Conservation (phyloP, 35 echinoderm and acorn worm genomes). For the Strongylocentrotus purpuratus region DNA sequence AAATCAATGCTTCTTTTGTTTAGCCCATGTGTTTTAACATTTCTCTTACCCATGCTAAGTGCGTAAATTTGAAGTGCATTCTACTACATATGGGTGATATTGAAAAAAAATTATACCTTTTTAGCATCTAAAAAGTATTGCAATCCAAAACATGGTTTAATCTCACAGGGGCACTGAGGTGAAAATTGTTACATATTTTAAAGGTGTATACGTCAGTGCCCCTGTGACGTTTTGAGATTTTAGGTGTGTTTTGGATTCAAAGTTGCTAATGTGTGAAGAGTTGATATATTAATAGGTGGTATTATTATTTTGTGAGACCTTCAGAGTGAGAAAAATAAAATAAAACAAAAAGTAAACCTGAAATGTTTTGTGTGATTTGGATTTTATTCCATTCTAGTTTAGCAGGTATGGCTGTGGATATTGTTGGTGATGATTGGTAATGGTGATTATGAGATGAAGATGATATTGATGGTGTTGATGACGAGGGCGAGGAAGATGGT, state of each 20-base stretch:
- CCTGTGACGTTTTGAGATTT: not conserved
- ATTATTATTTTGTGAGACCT: slow-evolving; percentile 39
- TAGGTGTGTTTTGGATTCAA: not conserved
- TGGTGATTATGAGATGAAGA: not conserved
- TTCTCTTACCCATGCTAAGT: not conserved
- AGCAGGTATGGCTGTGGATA: not conserved
- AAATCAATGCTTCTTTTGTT: not conserved
- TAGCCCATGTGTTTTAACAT: not conserved
- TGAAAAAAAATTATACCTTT: slow-evolving; percentile 21
- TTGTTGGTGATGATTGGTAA: not conserved
- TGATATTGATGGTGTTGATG: not conserved
- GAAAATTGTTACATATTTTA: not conserved
- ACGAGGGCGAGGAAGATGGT: not conserved
- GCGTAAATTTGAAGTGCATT: not conserved
- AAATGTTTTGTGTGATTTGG: not conserved
- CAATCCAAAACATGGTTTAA: not conserved
- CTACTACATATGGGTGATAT: not conserved
- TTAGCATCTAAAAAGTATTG: slow-evolving; percentile 16
- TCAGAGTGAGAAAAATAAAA: not conserved
- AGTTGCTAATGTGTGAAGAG: slow-evolving; percentile 32
- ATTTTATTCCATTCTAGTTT: not conserved
- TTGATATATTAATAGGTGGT: slow-evolving; percentile 29
- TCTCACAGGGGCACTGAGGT: not conserved
- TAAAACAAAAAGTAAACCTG: not conserved
- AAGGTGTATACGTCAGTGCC: not conserved